Evolutionary conservation across 2,113 vertebrate genomes (phyloP).

Genomic region (Callorhinus ursinus): DNA sequence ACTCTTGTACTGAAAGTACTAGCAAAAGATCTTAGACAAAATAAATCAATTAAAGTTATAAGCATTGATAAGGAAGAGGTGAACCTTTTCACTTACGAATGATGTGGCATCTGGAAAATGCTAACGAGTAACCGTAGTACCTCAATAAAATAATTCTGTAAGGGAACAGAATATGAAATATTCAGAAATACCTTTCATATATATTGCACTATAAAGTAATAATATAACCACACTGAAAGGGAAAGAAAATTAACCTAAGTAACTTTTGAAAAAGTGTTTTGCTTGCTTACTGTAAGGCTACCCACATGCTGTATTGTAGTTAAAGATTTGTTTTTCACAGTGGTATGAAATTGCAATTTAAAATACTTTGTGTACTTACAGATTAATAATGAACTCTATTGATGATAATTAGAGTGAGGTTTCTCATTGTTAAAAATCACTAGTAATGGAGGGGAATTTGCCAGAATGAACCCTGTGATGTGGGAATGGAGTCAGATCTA

Average conservation of each 20-base stretch:
- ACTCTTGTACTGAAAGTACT: not conserved
- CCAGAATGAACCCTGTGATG: not conserved
- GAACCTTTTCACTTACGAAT: not conserved
- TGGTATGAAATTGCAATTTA: not conserved
- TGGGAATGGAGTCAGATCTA: not conserved
- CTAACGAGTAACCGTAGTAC: not conserved
- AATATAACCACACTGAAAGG: not conserved
- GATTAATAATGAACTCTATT: not conserved
- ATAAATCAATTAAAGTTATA: not conserved
- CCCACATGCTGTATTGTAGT: accelerated
- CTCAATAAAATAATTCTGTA: not conserved
- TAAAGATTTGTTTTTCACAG: not conserved
- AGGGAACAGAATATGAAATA: not conserved
- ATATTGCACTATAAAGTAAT: not conserved
- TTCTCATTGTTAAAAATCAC: not conserved
- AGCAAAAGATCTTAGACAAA: slow-evolving; percentile 6
- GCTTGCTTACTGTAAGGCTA: not conserved
- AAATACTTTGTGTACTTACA: not conserved
- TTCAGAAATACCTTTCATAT: not conserved
- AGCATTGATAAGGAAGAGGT: not conserved
- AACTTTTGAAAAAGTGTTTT: not conserved
- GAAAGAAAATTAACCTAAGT: not conserved
- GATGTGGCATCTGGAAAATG: not conserved
- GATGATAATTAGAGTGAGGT: not conserved
- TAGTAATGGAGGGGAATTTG: not conserved